phyloP scores from a whole-genome alignment of 2,113 vertebrate genomes.

The Sclerurus mexicanus region DNA sequence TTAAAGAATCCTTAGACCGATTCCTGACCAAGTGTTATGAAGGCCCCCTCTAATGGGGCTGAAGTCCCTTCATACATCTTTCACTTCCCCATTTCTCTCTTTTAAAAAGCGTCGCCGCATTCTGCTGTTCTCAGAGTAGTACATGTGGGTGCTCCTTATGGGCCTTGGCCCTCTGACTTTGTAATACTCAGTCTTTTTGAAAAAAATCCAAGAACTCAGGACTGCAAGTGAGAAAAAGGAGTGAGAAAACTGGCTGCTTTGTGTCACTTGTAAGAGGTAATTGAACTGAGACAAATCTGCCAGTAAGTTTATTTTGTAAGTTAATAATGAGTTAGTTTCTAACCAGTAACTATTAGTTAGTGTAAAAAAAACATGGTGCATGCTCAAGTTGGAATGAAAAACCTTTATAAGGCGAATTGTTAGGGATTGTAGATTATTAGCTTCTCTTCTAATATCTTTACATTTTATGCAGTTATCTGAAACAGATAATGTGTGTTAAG shows the following conservation, averaged over 20 bases:
- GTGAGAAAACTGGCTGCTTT: background rate
- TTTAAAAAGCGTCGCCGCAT: background rate
- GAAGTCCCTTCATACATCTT: background rate
- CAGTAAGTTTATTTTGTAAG: background rate
- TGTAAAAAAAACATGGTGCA: background rate
- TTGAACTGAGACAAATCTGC: background rate
- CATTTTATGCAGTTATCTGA: background rate
- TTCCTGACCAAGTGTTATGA: background rate
- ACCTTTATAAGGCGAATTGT: background rate
- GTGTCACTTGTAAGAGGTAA: background rate
- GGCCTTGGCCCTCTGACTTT: background rate
- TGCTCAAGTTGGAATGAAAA: background rate
- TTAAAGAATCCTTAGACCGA: background rate
- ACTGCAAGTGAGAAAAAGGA: background rate
- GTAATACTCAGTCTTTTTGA: background rate
- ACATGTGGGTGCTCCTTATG: background rate
- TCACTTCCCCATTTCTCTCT: background rate
- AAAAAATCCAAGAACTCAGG: background rate
- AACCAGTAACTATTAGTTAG: background rate
- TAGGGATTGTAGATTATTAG: background rate
- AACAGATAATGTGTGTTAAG: fast-evolving
- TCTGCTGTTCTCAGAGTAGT: background rate
- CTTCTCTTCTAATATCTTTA: background rate
- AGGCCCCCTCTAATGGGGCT: background rate
- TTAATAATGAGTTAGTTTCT: background rate